These are phyloP conservation scores for Camponotus vicinus DNA, from an alignment of 1,140 invertebrate genomes.

Conservation along the genomic window DNA sequence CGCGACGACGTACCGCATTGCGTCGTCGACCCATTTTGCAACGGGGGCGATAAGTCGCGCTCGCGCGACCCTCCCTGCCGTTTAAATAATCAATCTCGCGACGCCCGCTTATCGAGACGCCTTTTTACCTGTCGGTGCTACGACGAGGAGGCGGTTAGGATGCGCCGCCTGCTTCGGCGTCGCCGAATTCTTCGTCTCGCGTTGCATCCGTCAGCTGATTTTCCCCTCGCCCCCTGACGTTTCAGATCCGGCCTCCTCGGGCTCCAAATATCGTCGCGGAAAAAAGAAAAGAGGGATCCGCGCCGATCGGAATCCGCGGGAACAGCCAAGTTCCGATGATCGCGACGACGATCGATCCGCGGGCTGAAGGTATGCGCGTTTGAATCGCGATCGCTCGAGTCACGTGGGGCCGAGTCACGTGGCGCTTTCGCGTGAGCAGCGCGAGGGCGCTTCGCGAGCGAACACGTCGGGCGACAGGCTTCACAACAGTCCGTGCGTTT, in stretches of 20 bases:
- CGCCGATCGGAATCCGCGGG: too few relatives aligned
- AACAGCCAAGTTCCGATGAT: constrained; percentile 3
- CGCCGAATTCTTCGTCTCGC: not conserved
- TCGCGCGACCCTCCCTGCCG: constrained; percentile 62
- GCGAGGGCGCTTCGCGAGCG: constrained; percentile 52
- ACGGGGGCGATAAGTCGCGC: constrained; percentile 75
- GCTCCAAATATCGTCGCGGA: too few relatives aligned
- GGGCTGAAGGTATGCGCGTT: constrained; percentile 6
- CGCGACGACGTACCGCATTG: constrained; percentile 78
- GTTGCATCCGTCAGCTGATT: not conserved
- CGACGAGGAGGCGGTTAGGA: not conserved
- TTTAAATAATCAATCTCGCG: constrained; percentile 79
- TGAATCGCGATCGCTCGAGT: constrained; percentile 52
- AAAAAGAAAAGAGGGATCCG: too few relatives aligned
- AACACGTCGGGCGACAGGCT: constrained; percentile 43
- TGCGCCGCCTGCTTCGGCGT: not conserved
- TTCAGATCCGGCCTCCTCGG: not conserved
- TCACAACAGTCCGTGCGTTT: constrained; percentile 39
- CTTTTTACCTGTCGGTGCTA: not conserved
- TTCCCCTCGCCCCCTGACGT: not conserved
- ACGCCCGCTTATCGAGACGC: constrained; percentile 34
- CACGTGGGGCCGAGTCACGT: constrained; percentile 72
- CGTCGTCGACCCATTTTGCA: constrained; percentile 82
- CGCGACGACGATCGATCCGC: constrained; percentile 46
- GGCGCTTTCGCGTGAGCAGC: constrained; percentile 61